Base-by-base conservation (phyloP, 1,140 invertebrate genomes). In the Cepaea nemoralis region DNA sequence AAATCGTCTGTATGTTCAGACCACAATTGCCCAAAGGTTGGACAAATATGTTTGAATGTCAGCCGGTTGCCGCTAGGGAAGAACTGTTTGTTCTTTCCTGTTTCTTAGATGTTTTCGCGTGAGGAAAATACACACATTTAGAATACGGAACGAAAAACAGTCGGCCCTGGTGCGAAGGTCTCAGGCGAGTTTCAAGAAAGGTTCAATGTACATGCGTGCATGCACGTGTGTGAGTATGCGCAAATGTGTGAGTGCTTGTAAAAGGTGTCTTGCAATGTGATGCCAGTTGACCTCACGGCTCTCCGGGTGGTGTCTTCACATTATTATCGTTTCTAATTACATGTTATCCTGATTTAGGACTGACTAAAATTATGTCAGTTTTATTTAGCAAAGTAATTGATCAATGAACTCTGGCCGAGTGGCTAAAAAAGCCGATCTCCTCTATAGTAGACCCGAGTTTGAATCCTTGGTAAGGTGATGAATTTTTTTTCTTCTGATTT, bases 61-160 rank as follows among this genome's bases (percentile, higher is more conserved):
- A 69, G 66, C 66, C 10, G 3, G 66, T 69, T 16, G 66, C 37
- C 37, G 8, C n/a, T 16, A 69, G 37, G 31, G 37, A 2, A 35
- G 66, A 69, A 69, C 31, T 69, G 66, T 35, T 35, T 69, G 66
- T 35, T 69, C 31, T 69, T 24, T 69, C 22, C n/a, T 69, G 31
- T 69, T 69, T 69, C 16, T 69, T 69, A 16, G 31, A 35, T 69
- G 37, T 24, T 69, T 69, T 1, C 37, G 10, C 37, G 66, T 69
- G 66, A 35, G 66, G 66, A 69, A 33, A 69, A 69, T 33, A 69
- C 37, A 35, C 66, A 69, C 37, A 35, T 35, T 69, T 69, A 69
- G 31, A 3, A 69, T 69, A 8, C 66, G 31, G 31, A 33, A 5
- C 31, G 27, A 33, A 24, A 69, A 55, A 55, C 50, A 55, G 50